Evolutionary conservation across 2,797 vertebrate genomes (phyloP).

Genomic region (Chiroxiphia lanceolata): DNA sequence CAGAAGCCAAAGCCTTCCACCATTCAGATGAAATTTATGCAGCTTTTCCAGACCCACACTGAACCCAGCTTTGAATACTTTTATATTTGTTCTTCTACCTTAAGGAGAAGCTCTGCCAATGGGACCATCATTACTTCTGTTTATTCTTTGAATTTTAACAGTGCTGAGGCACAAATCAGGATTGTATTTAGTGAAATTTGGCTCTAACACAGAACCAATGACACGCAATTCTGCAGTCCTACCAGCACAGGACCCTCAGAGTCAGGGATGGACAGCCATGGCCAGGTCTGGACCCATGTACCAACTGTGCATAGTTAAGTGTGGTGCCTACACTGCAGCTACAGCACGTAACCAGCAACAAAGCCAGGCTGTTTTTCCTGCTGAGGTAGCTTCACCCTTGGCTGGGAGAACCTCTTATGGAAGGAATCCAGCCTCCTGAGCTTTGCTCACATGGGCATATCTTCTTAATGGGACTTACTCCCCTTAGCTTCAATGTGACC

Average conservation of each 20-base stretch:
- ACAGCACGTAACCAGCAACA: fast-evolving
- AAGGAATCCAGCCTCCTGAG: neutral
- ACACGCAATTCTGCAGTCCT: neutral
- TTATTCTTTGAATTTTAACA: neutral
- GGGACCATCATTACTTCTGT: neutral
- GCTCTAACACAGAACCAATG: neutral
- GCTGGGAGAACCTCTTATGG: neutral
- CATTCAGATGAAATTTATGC: neutral
- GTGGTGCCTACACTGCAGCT: neutral
- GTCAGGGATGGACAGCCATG: neutral
- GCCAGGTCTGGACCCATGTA: fast-evolving
- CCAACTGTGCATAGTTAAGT: fast-evolving
- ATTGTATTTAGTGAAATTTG: neutral
- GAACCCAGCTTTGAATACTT: neutral
- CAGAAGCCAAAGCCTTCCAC: slow-evolving; percentile 1
- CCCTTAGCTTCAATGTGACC: neutral
- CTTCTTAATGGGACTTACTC: neutral
- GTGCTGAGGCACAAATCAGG: neutral
- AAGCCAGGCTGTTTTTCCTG: neutral
- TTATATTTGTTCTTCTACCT: neutral
- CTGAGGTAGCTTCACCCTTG: neutral
- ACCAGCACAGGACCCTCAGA: neutral
- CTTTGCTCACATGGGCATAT: neutral
- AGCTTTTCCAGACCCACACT: neutral
- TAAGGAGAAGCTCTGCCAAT: neutral